phyloP scores from a whole-genome alignment of 2,113 vertebrate genomes.

The Atrichornis clamosus region DNA sequence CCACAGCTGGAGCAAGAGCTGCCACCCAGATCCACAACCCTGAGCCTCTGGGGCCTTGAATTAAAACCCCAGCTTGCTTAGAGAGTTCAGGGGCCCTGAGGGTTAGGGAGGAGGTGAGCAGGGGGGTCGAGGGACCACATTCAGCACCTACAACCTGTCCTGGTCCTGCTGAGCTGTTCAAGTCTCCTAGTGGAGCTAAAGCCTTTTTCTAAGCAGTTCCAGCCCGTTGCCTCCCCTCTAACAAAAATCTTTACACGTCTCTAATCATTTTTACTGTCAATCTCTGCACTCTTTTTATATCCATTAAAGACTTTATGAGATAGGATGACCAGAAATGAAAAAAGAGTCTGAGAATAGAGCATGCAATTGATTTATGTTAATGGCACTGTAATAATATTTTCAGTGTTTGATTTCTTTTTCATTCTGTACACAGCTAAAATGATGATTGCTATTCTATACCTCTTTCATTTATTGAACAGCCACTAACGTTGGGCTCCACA shows the following conservation, averaged over 20 bases:
- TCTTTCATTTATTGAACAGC: neutral
- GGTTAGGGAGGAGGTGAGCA: neutral
- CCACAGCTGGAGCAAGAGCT: neutral
- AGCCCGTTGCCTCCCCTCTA: neutral
- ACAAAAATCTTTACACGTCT: neutral
- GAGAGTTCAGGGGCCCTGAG: neutral
- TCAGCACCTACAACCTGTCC: neutral
- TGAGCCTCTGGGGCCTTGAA: neutral
- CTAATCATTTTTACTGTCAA: slow-evolving; percentile 28
- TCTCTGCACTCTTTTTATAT: slow-evolving; percentile 20
- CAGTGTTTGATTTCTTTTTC: slow-evolving; percentile 52
- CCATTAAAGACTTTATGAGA: slow-evolving; percentile 50
- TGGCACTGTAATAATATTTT: slow-evolving; percentile 48
- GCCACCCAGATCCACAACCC: neutral
- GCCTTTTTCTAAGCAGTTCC: neutral
- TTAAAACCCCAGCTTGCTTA: neutral
- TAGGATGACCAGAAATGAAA: slow-evolving; percentile 39
- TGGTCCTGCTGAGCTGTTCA: neutral
- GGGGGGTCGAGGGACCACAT: fast-evolving
- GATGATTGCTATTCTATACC: slow-evolving; percentile 40
- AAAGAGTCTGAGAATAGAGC: slow-evolving; percentile 9
- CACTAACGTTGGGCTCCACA: neutral
- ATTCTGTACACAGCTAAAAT: slow-evolving; percentile 31
- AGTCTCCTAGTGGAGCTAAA: neutral
- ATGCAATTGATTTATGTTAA: slow-evolving; percentile 50